These are phyloP conservation scores for Calephelis nemesis DNA, from an alignment of 1,140 invertebrate genomes.

Conservation along the genomic window DNA sequence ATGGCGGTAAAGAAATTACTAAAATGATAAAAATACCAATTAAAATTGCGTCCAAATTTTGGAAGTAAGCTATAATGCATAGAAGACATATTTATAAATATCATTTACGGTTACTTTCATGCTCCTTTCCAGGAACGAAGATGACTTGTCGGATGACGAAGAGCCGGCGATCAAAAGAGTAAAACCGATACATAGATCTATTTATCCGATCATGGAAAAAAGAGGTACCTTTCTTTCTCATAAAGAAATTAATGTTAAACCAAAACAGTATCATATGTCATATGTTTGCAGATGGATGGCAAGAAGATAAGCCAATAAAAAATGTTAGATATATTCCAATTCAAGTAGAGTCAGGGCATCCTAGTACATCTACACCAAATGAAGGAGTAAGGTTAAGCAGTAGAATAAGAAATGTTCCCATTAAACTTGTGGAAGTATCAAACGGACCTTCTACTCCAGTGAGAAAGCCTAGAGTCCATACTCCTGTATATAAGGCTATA, in stretches of 20 bases:
- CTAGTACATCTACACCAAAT: constrained; percentile 66
- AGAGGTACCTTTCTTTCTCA: constrained; percentile 43
- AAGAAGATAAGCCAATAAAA: constrained; percentile 42
- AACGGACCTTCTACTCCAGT: constrained; percentile 47
- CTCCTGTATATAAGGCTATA: constrained; percentile 49
- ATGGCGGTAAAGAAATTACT: constrained; percentile 66
- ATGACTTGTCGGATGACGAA: constrained; percentile 60
- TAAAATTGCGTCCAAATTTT: constrained; percentile 57
- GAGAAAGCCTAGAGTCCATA: constrained; percentile 50
- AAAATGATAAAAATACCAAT: constrained; percentile 62
- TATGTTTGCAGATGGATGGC: constrained; percentile 53
- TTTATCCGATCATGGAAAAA: constrained; percentile 50
- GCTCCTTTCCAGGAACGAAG: constrained; percentile 52
- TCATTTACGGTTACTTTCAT: constrained; percentile 8
- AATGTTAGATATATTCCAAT: constrained; percentile 66
- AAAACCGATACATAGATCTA: constrained; percentile 52
- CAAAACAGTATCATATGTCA: background rate
- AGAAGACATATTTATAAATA: background rate
- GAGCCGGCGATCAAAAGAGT: constrained; percentile 53
- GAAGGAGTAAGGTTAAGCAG: constrained; percentile 36
- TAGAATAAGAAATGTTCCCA: constrained; percentile 44
- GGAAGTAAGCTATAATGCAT: constrained; percentile 47
- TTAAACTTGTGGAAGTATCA: constrained; percentile 46
- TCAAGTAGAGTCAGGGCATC: constrained; percentile 53
- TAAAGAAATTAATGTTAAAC: background rate